Percentiles rank a stretch among this genome's conserved stretches.
phyloP scores from a whole-genome alignment of 2,888 invertebrate genomes.

The Polia nebulosa region DNA sequence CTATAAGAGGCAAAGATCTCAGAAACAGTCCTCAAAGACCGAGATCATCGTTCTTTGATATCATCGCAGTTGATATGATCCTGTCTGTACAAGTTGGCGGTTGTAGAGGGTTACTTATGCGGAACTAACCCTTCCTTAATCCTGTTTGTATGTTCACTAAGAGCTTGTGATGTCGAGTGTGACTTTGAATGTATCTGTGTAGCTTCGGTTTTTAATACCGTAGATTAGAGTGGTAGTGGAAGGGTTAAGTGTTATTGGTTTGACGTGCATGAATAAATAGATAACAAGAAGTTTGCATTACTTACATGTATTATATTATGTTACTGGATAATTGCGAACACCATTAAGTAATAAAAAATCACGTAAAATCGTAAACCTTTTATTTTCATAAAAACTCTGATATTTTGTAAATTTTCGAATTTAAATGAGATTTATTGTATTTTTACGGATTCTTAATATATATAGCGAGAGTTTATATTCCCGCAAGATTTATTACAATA shows the following conservation, averaged over 20 bases:
- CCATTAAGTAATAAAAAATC: no score
- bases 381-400: no score
- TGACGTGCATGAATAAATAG: background rate
- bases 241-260: constrained; percentile 26
- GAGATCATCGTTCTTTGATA: constrained; percentile 55
- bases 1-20: constrained; percentile 53
- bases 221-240: constrained; percentile 19
- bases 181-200: constrained; percentile 23
- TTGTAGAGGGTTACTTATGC: constrained; percentile 36
- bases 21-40: constrained; percentile 47
- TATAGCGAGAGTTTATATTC: no score
- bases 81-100: constrained; percentile 45
- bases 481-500: no score
- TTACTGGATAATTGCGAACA: no score
- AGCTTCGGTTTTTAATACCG: constrained; percentile 35
- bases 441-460: no score
- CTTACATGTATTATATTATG: no score
- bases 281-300: background rate
- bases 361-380: no score
- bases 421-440: no score
- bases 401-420: no score
- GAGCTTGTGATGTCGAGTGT: constrained; percentile 33
- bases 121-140: constrained; percentile 51
- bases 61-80: constrained; percentile 43
- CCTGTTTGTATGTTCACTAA: constrained; percentile 46